phyloP scores from a whole-genome alignment of 2,113 vertebrate species.

The Gadus macrocephalus region DNA sequence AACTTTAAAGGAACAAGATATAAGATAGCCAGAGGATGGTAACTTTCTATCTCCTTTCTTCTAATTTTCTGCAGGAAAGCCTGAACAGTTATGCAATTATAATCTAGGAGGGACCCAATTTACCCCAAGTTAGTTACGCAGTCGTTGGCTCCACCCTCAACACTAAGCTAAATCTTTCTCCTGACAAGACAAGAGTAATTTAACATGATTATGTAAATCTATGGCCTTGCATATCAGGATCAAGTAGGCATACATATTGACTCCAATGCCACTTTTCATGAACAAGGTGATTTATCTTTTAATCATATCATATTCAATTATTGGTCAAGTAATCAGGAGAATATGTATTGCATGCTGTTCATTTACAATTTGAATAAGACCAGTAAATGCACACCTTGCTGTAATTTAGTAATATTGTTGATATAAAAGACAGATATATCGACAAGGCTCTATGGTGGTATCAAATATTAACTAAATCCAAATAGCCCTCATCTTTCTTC shows the following conservation, averaged over 20 bases:
- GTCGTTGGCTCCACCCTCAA: conserved; percentile 30
- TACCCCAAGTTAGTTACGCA: conserved; percentile 16
- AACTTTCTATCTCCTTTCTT: conserved; percentile 17
- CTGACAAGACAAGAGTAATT: conserved; percentile 31
- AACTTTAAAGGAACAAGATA: conserved; percentile 33
- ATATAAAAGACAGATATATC: neutral
- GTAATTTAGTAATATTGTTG: neutral
- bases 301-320: no score
- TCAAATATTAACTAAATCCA: neutral
- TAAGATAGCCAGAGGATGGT: conserved; percentile 15
- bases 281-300: no score
- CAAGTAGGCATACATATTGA: no score
- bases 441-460: neutral
- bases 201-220: conserved; percentile 34
- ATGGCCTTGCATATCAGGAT: neutral
- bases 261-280: no score
- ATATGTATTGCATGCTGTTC: no score
- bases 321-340: no score
- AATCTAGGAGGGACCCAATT: conserved; percentile 30
- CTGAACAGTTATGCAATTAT: conserved; percentile 43
- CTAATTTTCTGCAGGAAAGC: conserved; percentile 1
- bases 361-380: no score
- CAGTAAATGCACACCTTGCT: no score
- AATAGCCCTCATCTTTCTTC: no score
- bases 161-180: conserved; percentile 26